These are phyloP conservation scores for Cygnus buccinator DNA, from an alignment of 2,113 vertebrate genomes.

Conservation along the genomic window DNA sequence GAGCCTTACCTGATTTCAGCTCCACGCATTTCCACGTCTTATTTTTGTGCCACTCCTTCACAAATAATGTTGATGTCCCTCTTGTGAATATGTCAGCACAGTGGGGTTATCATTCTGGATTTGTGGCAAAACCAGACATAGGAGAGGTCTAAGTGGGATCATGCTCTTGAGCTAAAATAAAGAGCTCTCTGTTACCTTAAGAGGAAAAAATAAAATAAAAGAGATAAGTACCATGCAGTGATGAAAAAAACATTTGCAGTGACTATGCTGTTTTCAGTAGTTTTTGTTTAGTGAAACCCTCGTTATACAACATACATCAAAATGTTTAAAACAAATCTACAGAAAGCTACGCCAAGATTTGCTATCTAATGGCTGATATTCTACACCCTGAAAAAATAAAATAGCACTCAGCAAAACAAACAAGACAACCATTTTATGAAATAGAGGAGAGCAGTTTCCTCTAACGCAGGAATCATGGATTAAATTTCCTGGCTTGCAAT, in stretches of 20 bases:
- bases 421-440: constrained; percentile 12
- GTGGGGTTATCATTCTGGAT: not conserved
- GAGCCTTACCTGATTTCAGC: not conserved
- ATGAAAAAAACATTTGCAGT: not conserved
- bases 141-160: not conserved
- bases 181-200: not conserved
- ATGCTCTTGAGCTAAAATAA: not conserved
- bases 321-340: not conserved
- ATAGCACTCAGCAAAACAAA: constrained; percentile 16
- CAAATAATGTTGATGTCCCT: rapidly evolving
- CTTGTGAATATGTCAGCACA: not conserved
- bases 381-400: not conserved
- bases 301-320: not conserved
- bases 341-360: not conserved
- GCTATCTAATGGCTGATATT: not conserved
- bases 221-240: not conserved
- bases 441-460: not conserved
- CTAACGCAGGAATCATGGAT: not conserved
- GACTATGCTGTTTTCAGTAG: not conserved
- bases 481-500: constrained; percentile 32
- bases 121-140: not conserved
- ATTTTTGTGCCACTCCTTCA: not conserved
- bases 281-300: not conserved
- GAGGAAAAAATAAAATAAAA: not conserved
- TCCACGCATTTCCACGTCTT: not conserved